Conservation (phyloP, 2,888 invertebrate genomes). For the Tineola bisselliella region DNA sequence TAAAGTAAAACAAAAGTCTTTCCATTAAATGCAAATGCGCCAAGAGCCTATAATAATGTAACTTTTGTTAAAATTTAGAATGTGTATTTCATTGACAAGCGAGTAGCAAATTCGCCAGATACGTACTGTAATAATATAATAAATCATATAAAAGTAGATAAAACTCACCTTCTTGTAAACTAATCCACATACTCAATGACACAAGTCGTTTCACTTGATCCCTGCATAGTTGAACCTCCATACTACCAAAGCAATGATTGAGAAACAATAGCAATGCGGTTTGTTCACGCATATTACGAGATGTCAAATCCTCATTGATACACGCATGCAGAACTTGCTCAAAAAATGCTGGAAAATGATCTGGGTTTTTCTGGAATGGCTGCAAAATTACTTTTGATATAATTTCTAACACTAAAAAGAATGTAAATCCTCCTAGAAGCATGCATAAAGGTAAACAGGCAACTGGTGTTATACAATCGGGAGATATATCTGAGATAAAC, state of each 20-base stretch:
- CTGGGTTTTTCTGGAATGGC: slow-evolving; percentile 81
- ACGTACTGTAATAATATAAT: neutral
- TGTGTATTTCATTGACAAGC: no score
- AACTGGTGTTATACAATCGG: no score
- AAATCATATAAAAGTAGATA: no score
- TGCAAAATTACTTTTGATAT: slow-evolving; percentile 37
- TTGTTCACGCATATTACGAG: slow-evolving; percentile 74
- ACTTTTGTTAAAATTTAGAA: no score
- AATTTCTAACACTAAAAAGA: no score
- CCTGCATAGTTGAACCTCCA: slow-evolving; percentile 94
- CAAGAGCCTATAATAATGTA: no score
- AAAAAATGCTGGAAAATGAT: slow-evolving; percentile 84
- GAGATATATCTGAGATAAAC: no score
- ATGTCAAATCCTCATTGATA: slow-evolving; percentile 66
- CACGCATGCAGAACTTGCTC: slow-evolving; percentile 81
- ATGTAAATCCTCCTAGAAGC: no score
- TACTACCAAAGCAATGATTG: slow-evolving; percentile 96
- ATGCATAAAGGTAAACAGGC: no score
- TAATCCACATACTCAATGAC: slow-evolving; percentile 93
- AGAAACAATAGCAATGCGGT: slow-evolving; percentile 90
- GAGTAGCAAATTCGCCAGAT: no score
- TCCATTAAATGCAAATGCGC: no score
- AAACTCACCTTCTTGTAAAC: slow-evolving; percentile 78
- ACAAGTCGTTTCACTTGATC: slow-evolving; percentile 92
- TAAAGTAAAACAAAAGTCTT: no score